phyloP scores from a whole-genome alignment of 2,113 vertebrate genomes.

The Ahaetulla prasina region DNA sequence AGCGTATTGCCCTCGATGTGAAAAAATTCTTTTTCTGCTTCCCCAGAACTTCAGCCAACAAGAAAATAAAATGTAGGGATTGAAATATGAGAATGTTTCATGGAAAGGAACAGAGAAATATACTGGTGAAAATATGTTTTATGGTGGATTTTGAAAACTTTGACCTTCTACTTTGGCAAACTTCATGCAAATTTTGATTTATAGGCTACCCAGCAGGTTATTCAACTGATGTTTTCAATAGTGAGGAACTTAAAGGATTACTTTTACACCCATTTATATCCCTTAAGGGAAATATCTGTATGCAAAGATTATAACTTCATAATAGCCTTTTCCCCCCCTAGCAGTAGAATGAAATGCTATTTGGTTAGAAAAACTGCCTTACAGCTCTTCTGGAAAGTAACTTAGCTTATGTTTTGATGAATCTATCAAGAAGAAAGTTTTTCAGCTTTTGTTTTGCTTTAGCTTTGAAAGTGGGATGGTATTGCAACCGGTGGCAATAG shows the following conservation, averaged over 20 bases:
- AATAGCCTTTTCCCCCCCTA: not conserved
- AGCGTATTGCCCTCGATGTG: constrained; percentile 22
- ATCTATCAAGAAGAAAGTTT: not conserved
- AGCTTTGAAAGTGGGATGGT: not conserved
- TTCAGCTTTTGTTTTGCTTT: not conserved
- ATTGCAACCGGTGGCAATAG: not conserved
- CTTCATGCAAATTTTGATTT: not conserved
- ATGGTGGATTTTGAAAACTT: constrained; percentile 18
- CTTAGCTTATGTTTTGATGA: not conserved
- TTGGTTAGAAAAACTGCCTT: constrained; percentile 13
- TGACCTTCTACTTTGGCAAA: constrained; percentile 24
- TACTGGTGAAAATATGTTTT: constrained; percentile 16
- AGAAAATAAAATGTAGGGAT: constrained; percentile 38
- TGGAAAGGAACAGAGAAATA: constrained; percentile 3
- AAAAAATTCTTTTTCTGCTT: constrained; percentile 26
- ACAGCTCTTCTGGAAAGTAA: not conserved
- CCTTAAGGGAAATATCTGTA: constrained; percentile 36
- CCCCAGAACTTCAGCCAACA: not conserved
- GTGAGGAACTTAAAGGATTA: constrained; percentile 33
- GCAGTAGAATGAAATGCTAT: constrained; percentile 24
- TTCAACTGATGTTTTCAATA: constrained; percentile 20
- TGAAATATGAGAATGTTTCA: constrained; percentile 38
- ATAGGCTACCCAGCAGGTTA: constrained; percentile 28
- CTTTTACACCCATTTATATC: constrained; percentile 31
- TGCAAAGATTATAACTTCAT: constrained; percentile 25